Percentiles rank a stretch among this genome's conserved stretches.
These are phyloP conservation scores for Synergus gifuensis DNA, from an alignment of 2,888 invertebrate genomes.

Conservation along the genomic window DNA sequence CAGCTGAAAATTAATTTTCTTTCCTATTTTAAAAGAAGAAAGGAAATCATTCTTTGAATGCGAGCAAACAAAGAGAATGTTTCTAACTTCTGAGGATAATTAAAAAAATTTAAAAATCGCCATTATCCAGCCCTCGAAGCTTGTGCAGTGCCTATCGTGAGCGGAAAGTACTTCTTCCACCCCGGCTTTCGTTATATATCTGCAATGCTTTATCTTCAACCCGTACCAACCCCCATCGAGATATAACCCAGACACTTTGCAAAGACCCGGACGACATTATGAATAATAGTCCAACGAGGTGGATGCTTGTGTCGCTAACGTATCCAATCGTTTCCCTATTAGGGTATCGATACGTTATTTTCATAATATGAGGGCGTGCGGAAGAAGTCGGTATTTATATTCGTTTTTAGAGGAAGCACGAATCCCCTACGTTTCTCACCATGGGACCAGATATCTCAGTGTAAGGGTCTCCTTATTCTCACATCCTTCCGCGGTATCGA, in stretches of 20 bases:
- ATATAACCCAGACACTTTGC: slow-evolving; percentile 68
- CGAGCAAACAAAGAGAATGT: background rate
- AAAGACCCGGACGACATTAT: slow-evolving; percentile 67
- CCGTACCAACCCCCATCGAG: slow-evolving; percentile 58
- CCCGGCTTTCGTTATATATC: slow-evolving; percentile 56
- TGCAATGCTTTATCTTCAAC: slow-evolving; percentile 62
- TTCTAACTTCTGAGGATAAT: background rate
- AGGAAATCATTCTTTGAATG: background rate
- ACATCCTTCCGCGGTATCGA: slow-evolving; percentile 67
- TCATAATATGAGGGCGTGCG: slow-evolving; percentile 52
- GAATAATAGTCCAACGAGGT: slow-evolving; percentile 69
- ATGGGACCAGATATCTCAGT: slow-evolving; percentile 13
- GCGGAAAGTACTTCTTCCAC: slow-evolving; percentile 49
- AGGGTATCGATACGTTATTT: slow-evolving; percentile 76
- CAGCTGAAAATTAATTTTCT: too few species aligned
- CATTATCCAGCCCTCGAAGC: slow-evolving; percentile 52
- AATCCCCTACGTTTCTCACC: slow-evolving; percentile 12
- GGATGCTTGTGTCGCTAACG: slow-evolving; percentile 68
- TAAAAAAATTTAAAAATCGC: slow-evolving; percentile 42
- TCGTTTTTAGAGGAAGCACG: slow-evolving; percentile 42
- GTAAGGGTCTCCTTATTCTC: slow-evolving; percentile 59
- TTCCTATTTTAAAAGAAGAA: background rate
- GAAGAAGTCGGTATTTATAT: slow-evolving; percentile 55
- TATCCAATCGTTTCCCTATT: slow-evolving; percentile 77
- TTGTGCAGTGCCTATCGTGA: slow-evolving; percentile 51